A percentile compares a stretch with the other conserved stretches of the same genome.
Conservation (phyloP, 2,797 vertebrate species). For the Etheostoma perlongum region DNA sequence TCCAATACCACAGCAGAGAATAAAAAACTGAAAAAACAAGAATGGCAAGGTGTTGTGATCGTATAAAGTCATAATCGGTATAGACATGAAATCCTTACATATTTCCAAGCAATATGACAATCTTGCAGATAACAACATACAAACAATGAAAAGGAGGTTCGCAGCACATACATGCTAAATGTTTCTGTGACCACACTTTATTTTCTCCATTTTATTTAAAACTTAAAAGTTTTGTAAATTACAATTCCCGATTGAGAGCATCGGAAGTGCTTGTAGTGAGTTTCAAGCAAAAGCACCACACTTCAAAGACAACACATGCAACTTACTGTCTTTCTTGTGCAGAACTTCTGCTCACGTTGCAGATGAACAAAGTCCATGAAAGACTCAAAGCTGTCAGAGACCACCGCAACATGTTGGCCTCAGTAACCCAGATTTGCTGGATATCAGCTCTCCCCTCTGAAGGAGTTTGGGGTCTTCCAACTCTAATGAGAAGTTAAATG, state of each 20-base stretch:
- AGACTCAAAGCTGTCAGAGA: conserved; percentile 75
- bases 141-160: background rate
- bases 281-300: conserved; percentile 6
- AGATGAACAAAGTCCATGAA: conserved; percentile 80
- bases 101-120: background rate
- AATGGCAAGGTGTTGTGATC: background rate
- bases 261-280: conserved; percentile 9
- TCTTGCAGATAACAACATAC: background rate
- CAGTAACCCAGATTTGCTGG: conserved; percentile 40
- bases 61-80: background rate
- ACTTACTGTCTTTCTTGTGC: conserved; percentile 85
- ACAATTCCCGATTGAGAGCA: background rate
- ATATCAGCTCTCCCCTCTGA: conserved; percentile 34
- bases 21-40: conserved; percentile 1
- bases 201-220: too few relatives aligned
- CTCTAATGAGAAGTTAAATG: conserved; percentile 47
- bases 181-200: background rate
- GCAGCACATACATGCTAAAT: background rate
- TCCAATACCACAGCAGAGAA: conserved; percentile 8
- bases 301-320: conserved; percentile 45
- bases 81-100: background rate
- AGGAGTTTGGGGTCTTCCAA: conserved; percentile 40
- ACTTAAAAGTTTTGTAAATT: background rate
- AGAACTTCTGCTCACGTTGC: conserved; percentile 70
- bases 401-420: conserved; percentile 71